phyloP scores from a whole-genome alignment of 1,140 invertebrate genomes.

The Papilio aristodemus region DNA sequence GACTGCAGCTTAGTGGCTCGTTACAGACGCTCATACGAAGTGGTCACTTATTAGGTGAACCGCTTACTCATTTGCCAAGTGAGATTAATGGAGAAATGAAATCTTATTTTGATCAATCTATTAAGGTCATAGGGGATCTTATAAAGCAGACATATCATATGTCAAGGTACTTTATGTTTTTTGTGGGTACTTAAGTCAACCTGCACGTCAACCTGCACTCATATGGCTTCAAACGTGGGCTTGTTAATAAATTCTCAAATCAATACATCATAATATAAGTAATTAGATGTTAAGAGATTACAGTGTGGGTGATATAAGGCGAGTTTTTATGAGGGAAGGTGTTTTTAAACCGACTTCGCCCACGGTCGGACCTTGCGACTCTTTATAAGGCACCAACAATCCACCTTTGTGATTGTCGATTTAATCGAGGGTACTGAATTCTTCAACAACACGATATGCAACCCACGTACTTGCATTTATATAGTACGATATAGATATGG shows the following conservation, averaged over 20 bases:
- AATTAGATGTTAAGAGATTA: constrained; percentile 42
- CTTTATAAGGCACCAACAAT: constrained; percentile 52
- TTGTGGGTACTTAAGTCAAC: not conserved
- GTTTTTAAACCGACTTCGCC: constrained; percentile 52
- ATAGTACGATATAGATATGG: not conserved
- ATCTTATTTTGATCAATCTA: too few relatives aligned
- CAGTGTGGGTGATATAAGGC: constrained; percentile 46
- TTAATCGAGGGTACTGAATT: constrained; percentile 43
- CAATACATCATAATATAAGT: constrained; percentile 42
- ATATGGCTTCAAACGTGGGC: constrained; percentile 24
- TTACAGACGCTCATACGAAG: too few relatives aligned
- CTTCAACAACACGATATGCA: not conserved
- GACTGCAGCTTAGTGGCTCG: too few relatives aligned
- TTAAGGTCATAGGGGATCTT: not conserved
- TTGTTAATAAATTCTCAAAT: constrained; percentile 32
- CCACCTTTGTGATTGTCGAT: constrained; percentile 45
- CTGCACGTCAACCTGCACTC: not conserved
- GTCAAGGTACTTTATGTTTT: not conserved
- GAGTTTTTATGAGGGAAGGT: constrained; percentile 53
- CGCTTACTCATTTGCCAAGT: too few relatives aligned
- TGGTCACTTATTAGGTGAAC: too few relatives aligned
- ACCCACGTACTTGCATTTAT: not conserved
- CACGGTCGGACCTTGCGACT: constrained; percentile 53
- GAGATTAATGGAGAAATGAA: too few relatives aligned
- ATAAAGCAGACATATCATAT: not conserved